These are phyloP conservation scores for Phacellophora camtschatica DNA, from an alignment of 30 jellyfish, hydroid and myxozoan genomes.

Conservation along the genomic window DNA sequence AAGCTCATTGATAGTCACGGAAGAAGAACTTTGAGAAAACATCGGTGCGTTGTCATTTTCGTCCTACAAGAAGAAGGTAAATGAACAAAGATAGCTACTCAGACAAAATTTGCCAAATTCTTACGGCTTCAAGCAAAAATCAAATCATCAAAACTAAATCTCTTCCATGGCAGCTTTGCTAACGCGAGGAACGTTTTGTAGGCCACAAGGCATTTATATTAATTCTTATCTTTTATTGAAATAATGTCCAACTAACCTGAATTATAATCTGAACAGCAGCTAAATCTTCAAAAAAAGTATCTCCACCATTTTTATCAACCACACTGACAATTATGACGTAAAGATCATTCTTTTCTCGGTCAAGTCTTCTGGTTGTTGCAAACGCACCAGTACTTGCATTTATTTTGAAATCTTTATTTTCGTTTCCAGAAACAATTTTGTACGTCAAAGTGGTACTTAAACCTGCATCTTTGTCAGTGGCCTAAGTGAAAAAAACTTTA, in stretches of 20 bases:
- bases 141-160: too few relatives aligned
- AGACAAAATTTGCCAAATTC: too few relatives aligned
- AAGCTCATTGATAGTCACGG: slow-evolving; percentile 21
- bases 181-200: too few relatives aligned
- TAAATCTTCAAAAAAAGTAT: slow-evolving; percentile 30
- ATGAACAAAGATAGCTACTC: not conserved
- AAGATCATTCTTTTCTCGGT: slow-evolving; percentile 9
- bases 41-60: slow-evolving; percentile 60
- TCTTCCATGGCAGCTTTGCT: too few relatives aligned
- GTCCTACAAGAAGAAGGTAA: slow-evolving; percentile 5
- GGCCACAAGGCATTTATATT: too few relatives aligned
- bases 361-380: slow-evolving; percentile 12
- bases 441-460: slow-evolving; percentile 65
- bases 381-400: slow-evolving; percentile 37
- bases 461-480: slow-evolving; percentile 83
- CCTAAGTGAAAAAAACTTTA: not conserved
- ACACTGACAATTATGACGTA: slow-evolving; percentile 43
- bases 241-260: slow-evolving; percentile 4
- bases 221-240: too few relatives aligned
- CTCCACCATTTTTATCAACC: slow-evolving; percentile 3
- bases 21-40: not conserved
- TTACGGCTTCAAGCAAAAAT: too few relatives aligned
- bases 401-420: slow-evolving; percentile 12
- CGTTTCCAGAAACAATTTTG: slow-evolving; percentile 45
- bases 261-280: slow-evolving; percentile 51